These are phyloP conservation scores for Anastrepha ludens DNA, from an alignment of 1,140 invertebrate genomes.

Conservation along the genomic window DNA sequence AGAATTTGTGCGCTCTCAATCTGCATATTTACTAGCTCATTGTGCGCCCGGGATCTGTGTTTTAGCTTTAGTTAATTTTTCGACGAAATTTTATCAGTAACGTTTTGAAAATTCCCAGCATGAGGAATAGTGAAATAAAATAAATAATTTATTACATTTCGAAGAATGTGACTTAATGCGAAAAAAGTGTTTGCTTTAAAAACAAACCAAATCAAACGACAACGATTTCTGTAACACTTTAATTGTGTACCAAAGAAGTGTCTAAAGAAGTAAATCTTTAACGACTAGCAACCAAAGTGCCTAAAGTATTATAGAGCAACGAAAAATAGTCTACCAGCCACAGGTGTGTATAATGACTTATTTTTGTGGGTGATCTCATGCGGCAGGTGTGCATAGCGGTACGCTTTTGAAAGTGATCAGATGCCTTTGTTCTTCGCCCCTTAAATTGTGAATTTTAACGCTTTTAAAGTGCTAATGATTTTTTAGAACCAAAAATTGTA, in stretches of 20 bases:
- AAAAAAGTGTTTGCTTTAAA: not conserved
- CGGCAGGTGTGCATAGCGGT: not conserved
- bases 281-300: not conserved
- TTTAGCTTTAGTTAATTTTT: conserved; percentile 29
- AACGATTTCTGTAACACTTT: conserved; percentile 20
- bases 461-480: too few species aligned
- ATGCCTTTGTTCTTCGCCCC: not conserved
- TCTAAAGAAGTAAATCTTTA: not conserved
- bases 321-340: conserved; percentile 6
- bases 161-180: not conserved
- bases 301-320: conserved; percentile 25
- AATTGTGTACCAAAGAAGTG: not conserved
- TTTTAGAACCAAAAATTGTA: too few species aligned
- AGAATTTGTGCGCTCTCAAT: not conserved
- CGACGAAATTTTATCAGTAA: conserved; percentile 21
- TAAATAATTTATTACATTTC: not conserved
- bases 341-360: conserved; percentile 22
- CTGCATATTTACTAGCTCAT: not conserved
- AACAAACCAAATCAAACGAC: not conserved
- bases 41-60: conserved; percentile 12
- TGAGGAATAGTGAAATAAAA: not conserved
- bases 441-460: too few species aligned
- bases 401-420: not conserved
- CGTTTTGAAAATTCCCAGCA: not conserved
- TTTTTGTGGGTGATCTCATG: not conserved